phyloP scores from a whole-genome alignment of 2,888 invertebrate species.

The Conus canariensis region DNA sequence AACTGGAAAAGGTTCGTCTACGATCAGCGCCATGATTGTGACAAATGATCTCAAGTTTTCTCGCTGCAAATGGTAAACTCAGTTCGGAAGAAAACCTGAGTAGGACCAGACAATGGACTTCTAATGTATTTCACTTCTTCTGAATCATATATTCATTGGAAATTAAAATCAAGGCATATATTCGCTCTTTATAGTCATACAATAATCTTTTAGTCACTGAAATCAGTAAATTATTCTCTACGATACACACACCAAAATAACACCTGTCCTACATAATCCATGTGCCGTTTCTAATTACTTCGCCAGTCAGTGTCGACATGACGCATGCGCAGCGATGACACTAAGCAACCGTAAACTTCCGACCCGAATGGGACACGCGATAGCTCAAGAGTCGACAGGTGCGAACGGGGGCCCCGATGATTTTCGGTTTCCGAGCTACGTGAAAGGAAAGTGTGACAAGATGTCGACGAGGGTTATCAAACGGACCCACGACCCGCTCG shows the following conservation, averaged over 20 bases:
- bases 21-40: conserved; percentile 67
- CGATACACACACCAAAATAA: not conserved
- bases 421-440: not conserved
- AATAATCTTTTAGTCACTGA: not conserved
- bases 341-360: conserved; percentile 72
- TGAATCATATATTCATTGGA: not conserved
- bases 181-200: no score
- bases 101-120: not conserved
- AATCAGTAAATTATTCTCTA: no score
- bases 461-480: conserved; percentile 56
- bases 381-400: conserved; percentile 34
- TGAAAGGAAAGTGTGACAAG: conserved; percentile 34
- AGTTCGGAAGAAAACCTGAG: not conserved
- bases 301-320: not conserved
- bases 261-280: not conserved
- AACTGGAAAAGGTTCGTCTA: conserved; percentile 74
- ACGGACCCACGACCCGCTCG: conserved; percentile 62
- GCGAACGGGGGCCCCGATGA: not conserved
- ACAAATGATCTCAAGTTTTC: conserved; percentile 10
- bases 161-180: not conserved
- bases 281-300: not conserved
- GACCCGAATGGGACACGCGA: conserved; percentile 46
- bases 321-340: conserved; percentile 35
- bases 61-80: conserved; percentile 19
- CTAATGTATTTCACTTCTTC: not conserved